Conservation (phyloP, 1,140 invertebrate genomes). For the Lethrus apterus region DNA sequence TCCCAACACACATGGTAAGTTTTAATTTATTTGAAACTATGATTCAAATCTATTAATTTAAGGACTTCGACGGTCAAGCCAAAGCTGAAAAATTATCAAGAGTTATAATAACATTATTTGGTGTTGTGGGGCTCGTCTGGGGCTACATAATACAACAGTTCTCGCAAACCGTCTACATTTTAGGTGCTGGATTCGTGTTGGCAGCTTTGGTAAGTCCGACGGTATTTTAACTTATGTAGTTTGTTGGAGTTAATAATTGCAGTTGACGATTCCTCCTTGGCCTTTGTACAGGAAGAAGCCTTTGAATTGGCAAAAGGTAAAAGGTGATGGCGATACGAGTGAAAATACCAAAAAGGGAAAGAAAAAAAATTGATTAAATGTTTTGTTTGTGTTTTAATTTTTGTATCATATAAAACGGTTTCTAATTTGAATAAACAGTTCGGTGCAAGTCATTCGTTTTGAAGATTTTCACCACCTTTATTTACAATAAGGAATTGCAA, state of each 20-base stretch:
- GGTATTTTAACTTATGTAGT: background rate
- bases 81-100: constrained; percentile 81
- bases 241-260: constrained; percentile 24
- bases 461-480: too few relatives aligned
- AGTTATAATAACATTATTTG: constrained; percentile 83
- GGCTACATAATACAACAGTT: constrained; percentile 94
- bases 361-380: too few relatives aligned
- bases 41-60: constrained; percentile 20
- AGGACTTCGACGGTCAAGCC: constrained; percentile 89
- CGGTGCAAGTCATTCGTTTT: too few relatives aligned
- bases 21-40: constrained; percentile 13
- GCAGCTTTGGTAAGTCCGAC: constrained; percentile 65
- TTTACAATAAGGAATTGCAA: too few relatives aligned
- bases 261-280: constrained; percentile 87
- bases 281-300: constrained; percentile 84
- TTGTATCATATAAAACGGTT: too few relatives aligned
- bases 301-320: constrained; percentile 82
- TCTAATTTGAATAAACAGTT: too few relatives aligned
- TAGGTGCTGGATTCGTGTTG: constrained; percentile 83
- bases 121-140: constrained; percentile 79
- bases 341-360: constrained; percentile 18
- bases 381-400: too few relatives aligned
- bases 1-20: constrained; percentile 55
- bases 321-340: constrained; percentile 23
- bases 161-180: constrained; percentile 87